Base-by-base conservation (phyloP, 2,888 invertebrate genomes). In the Cheilosia grossa region DNA sequence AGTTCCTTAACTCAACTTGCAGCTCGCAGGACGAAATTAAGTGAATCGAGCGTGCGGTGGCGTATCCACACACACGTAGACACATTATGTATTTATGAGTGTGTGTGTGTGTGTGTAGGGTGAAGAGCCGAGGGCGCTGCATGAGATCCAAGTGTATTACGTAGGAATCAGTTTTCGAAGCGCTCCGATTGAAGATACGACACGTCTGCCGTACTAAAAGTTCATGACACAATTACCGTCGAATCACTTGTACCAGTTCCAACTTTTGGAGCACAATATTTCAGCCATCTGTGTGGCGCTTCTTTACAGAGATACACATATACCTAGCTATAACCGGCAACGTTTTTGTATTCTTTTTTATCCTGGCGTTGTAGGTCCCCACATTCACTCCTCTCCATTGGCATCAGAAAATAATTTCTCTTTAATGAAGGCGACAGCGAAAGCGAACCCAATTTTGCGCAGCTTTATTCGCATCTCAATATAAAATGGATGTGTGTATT, bases 121-220 rank as follows among this genome's bases (percentile, higher is more conserved):
- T 54, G 59, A 58, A 74, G 54, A 69, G 81, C 58, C 58, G 53
- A 70, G 63, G 51, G 77, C 70, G 56, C 58, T 70, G 64, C 77
- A 82, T 59, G 53, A 64, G 42, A 58, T 58, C 70, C 81, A 70
- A 85, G 75, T 81, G 64, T 75, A 80, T 85, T 81, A 85, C 83
- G 83, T 66, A 70, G 83, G 70, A 70, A 80, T 75, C 70, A 75
- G 75, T 85, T 77, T 77, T 85, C 75, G 74, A 75, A 77, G 72
- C 81, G 70, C 56, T 63, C 88, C 89, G 91, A 91, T 91, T 90
- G 87, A 86, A 91, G 90, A 90, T 91, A 91, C 87, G 89, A 89
- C 90, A 90, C 90, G 91, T 88, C 89, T 87, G 88, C 88, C 88
- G 79, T 86, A 75, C 87, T 87, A 87, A 87, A 88, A 89, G 89